Base-by-base conservation (phyloP, 2,797 vertebrate genomes). In the Oryzias dopingdopingensis region DNA sequence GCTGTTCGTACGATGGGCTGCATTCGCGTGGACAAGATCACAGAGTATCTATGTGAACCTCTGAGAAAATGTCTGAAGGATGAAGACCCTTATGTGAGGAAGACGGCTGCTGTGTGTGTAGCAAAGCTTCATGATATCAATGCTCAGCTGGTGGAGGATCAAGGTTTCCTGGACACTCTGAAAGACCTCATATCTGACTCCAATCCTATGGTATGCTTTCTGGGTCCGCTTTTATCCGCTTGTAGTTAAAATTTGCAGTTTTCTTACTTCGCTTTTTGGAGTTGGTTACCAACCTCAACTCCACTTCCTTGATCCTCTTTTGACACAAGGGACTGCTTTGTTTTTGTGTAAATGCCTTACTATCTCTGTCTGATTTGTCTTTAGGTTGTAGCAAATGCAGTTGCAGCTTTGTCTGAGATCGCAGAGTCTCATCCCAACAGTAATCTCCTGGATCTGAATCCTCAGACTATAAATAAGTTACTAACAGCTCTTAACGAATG, bases 61-160 rank as follows among this genome's bases (percentile, higher is more conserved):
- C 94, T 99, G 52, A 93, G 96, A 70, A 99, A 99, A 80, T 99
- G 97, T 56, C 90, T 99, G 50, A 99, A 99, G 83, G 97, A 99
- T 3, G 97, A 99, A 77, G 97, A 99, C 76, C 97, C 97, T 0
- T 99, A 99, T 0, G 97, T 99, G 46, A 94, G 96, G 62, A 99
- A 99, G 89, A 99, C 96, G 0, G 97, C 97, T 0, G 97, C 97
- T 0, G 97, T 99, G 42, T 99, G 97, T 0, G 96, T 99, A 79
- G 97, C 97, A 0, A 99, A 99, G 71, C 94, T 99, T 61, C 97
- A 99, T 13, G 96, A 99, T 83, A 99, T 99, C 88, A 99, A 99
- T 0, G 97, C 97, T 57, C 96, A 99, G 85, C 98, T 99, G 96
- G 97, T 99, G 80, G 97, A 99, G 86, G 96, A 99, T 79, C 97